These are phyloP conservation scores for Lycaon pictus DNA, from an alignment of 2,113 vertebrate species.

Conservation along the genomic window DNA sequence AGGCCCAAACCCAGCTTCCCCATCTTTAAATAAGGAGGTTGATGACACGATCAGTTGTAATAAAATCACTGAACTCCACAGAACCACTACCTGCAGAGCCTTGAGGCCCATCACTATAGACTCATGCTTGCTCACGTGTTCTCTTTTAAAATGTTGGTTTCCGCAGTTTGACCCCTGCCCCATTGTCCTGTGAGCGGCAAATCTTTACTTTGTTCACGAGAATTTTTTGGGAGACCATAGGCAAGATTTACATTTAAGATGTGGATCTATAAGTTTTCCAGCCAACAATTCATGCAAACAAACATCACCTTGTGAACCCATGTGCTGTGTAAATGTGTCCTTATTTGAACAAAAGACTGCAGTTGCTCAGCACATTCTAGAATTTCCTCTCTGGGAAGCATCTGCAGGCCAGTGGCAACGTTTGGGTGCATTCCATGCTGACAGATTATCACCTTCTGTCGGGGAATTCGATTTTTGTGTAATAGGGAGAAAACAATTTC, in stretches of 20 bases:
- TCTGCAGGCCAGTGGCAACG: not conserved
- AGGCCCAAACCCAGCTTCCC: not conserved
- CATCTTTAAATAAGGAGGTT: not conserved
- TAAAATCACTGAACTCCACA: not conserved
- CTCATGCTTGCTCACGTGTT: accelerated
- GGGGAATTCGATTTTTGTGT: not conserved
- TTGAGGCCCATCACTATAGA: accelerated
- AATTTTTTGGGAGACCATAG: not conserved
- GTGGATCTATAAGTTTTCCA: not conserved
- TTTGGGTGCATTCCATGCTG: not conserved
- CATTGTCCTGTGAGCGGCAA: not conserved
- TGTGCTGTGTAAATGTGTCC: not conserved
- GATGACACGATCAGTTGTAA: not conserved
- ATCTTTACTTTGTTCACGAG: not conserved
- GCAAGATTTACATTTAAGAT: not conserved
- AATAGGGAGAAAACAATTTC: not conserved
- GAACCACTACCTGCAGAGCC: not conserved
- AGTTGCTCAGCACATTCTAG: not conserved
- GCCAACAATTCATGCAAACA: not conserved
- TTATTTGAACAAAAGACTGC: not conserved
- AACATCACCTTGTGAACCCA: not conserved
- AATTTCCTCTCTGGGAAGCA: not conserved
- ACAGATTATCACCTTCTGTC: not conserved
- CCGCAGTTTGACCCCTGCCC: not conserved
- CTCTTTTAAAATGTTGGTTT: not conserved